Conservation (phyloP, 1,140 invertebrate species). For the Rhyzopertha dominica region DNA sequence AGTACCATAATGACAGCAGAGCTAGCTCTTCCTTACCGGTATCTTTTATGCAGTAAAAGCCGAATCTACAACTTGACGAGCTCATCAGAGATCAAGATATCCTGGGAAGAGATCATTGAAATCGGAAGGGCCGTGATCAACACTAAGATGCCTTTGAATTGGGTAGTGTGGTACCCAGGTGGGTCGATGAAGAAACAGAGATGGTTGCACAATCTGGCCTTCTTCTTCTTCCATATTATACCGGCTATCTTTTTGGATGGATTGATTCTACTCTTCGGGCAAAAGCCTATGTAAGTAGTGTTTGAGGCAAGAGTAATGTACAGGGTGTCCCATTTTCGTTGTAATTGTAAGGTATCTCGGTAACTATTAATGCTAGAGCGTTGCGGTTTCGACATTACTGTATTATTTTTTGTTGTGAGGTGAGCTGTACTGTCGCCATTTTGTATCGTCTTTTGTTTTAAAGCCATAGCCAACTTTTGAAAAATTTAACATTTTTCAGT, state of each 20-base stretch:
- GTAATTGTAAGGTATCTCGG: too few species aligned
- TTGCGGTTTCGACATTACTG: too few species aligned
- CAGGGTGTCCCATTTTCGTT: too few species aligned
- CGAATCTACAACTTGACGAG: conserved; percentile 67
- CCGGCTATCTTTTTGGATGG: conserved; percentile 78
- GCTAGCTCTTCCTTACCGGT: background rate
- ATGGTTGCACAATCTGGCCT: conserved; percentile 69
- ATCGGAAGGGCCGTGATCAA: conserved; percentile 72
- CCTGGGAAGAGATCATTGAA: conserved; percentile 78
- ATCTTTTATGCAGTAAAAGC: conserved; percentile 34
- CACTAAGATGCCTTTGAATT: conserved; percentile 68
- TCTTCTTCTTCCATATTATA: conserved; percentile 77
- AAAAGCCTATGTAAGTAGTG: conserved; percentile 74
- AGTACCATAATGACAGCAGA: conserved; percentile 8
- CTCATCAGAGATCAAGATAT: conserved; percentile 74
- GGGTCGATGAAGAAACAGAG: conserved; percentile 81
- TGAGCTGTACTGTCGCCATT: too few species aligned
- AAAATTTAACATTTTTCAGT: too few species aligned
- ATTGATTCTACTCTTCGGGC: conserved; percentile 66
- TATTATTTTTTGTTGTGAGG: too few species aligned
- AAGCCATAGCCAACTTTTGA: too few species aligned
- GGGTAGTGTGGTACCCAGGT: conserved; percentile 82
- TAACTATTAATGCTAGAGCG: too few species aligned
- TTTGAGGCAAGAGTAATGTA: too few species aligned
- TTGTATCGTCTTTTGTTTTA: too few species aligned